Evolutionary conservation across 2,113 vertebrate species (phyloP), one percentile per base, ranked within the genome.

Genomic region (Saguinus imperator): DNA sequence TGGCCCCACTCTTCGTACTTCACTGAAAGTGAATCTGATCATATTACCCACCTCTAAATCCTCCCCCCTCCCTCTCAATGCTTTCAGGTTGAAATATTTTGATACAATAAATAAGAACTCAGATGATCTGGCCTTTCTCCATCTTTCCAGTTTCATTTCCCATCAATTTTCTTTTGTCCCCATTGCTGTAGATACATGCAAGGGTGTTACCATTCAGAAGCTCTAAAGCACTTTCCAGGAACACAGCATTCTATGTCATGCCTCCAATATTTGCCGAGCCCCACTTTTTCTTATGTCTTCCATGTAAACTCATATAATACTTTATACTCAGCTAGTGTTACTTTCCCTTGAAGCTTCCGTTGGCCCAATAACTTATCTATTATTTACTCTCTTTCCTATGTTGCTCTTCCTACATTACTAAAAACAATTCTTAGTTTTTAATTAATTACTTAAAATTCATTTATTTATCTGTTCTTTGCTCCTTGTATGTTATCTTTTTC

Each of bases 1-100:
- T 76, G 73, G 9, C 13, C 1, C 2, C 8, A 8, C 8, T 83
- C 13, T 76, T 8, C 0, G 9, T 11, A 4, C 0, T 88, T 40
- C 7, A 32, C 5, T 43, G 10, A 86, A 40, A n/a, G 11, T 3
- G 58, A 43, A 37, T 43, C 16, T 48, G 43, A 52, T 43, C 57
- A 48, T 72, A 35, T 4, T 14, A 40, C 0, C 5, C 35, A 20
- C 10, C 23, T 16, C 8, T 27, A 72, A 80, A 77, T 88, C 25
- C 4, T 83, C 8, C 61, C 14, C 8, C 32, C 50, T 89, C 11
- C 6, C 1, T 83, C 21, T 27, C 43, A 9, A 50, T 37, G 17
- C 43, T 70, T 95, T 13, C 27, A 35, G 14, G n/a, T 45, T 48
- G 10, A 2, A 72, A 55, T 70, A 27, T 66, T 80, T 61, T 16